Evolutionary conservation across 2,113 vertebrate species (phyloP).

Genomic region (Pycnonotus jocosus): DNA sequence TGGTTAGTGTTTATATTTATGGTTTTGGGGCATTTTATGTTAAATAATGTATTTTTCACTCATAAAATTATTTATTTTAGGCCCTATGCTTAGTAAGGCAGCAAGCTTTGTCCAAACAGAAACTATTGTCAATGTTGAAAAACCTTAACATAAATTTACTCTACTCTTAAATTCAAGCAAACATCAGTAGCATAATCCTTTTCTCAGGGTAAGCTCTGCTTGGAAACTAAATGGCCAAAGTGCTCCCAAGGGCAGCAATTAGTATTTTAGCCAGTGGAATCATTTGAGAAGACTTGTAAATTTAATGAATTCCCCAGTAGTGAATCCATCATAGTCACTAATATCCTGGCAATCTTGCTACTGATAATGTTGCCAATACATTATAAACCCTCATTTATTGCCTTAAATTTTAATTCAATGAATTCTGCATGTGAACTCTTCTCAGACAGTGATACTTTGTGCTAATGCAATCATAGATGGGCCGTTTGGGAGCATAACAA

Average conservation of each 20-base stretch:
- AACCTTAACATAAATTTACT: not conserved
- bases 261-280: conserved; percentile 34
- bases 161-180: not conserved
- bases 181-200: not conserved
- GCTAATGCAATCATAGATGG: conserved; percentile 2
- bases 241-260: conserved; percentile 37
- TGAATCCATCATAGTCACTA: conserved; percentile 19
- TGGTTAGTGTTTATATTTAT: not conserved
- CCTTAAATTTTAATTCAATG: conserved; percentile 31
- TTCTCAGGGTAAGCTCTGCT: conserved; percentile 4
- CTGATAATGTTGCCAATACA: conserved; percentile 38
- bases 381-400: conserved; percentile 32
- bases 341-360: conserved; percentile 18
- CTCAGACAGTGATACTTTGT: not conserved
- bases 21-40: not conserved
- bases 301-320: conserved; percentile 41
- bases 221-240: conserved; percentile 35
- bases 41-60: not conserved
- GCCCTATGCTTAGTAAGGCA: not conserved
- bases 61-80: not conserved
- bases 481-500: conserved; percentile 1
- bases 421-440: conserved; percentile 12
- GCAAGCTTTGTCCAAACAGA: not conserved
- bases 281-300: conserved; percentile 6
- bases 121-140: not conserved